Base-by-base conservation (phyloP, 2,888 invertebrate genomes). In the Melinaea marsaeus region DNA sequence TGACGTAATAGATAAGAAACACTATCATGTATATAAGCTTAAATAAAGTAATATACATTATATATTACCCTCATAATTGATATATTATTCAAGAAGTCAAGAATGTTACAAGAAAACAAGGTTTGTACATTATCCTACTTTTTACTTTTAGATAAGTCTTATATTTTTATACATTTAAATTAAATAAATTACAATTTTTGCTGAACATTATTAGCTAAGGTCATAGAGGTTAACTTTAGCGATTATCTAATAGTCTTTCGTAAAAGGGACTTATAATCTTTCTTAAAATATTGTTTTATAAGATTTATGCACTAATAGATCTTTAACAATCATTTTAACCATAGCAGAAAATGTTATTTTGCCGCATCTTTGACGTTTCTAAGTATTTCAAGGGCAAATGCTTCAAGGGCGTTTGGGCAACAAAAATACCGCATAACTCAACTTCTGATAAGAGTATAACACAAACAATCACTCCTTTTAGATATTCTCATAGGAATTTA, bases 1-100 rank as follows among this genome's bases (percentile, higher is more conserved):
- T 82, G 80, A 85, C 84, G 79, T 85, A 84, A 81, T 72, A 80
- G 90, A 90, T 90, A 90, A 86, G 79, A 74, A 69, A 69, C 77
- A 71, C 84, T 87, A 87, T 87, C 84, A 79, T 80, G 76, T 84
- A 72, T 82, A 75, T 70, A 22, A 1, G 22, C 22, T 22, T 22
- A 22, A 22, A 22, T 22, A 65, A 76, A 79, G 74, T 68, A 78
- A 79, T 77, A 78, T 72, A 73, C 69, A 77, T 42, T 72, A 75
- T 76, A 71, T 62, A 68, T 69, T 69, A 70, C 72, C 71, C 75
- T 73, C 73, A 79, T 72, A 78, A 69, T 73, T 65, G 61, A 68
- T 68, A 69, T 72, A 76, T 78, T 72, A 76, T 79, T 77, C 75
- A 73, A 73, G 68, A 74, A 72, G 69, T 72, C 65, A 72, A 72